Conservation (phyloP, 2,888 invertebrate genomes). For the Cephus nigrinus region DNA sequence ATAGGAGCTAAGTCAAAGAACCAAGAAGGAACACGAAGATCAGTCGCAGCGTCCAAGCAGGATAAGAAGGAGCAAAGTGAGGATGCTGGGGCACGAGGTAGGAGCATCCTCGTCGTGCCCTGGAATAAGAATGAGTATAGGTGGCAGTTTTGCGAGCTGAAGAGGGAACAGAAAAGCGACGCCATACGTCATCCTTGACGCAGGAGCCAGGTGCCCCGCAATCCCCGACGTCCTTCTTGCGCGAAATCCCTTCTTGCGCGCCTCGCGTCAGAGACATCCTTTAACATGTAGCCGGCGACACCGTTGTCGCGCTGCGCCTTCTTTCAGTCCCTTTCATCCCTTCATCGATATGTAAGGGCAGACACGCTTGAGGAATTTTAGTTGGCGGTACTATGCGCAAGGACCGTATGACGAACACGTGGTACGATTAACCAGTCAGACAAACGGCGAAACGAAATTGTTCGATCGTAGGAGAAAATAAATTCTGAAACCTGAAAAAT, state of each 20-base stretch:
- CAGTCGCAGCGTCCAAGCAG: too few species aligned
- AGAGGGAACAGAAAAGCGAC: conserved; percentile 15
- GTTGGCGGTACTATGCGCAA: conserved; percentile 42
- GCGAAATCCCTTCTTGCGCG: conserved; percentile 48
- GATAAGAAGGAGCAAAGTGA: background rate
- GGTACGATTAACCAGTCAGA: too few species aligned
- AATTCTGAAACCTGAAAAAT: too few species aligned
- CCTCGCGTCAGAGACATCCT: conserved; percentile 44
- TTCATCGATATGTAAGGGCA: conserved; percentile 61
- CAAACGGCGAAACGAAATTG: too few species aligned
- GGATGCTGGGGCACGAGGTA: background rate
- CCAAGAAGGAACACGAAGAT: too few species aligned
- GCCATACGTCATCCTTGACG: conserved; percentile 59
- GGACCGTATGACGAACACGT: too few species aligned
- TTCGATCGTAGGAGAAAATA: too few species aligned
- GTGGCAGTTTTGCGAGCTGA: conserved; percentile 36
- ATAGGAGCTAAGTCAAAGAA: too few species aligned
- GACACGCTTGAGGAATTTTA: conserved; percentile 61
- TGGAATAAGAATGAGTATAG: conserved; percentile 48
- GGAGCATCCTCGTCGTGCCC: conserved; percentile 25
- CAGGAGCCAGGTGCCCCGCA: conserved; percentile 46
- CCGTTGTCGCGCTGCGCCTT: conserved; percentile 28
- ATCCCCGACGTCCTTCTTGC: conserved; percentile 36
- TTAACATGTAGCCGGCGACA: conserved; percentile 52
- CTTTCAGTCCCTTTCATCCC: conserved; percentile 22